Percentiles rank a stretch among this genome's conserved stretches.
These are phyloP conservation scores for Glaucidium brasilianum DNA, from an alignment of 2,113 vertebrate genomes.

Conservation along the genomic window DNA sequence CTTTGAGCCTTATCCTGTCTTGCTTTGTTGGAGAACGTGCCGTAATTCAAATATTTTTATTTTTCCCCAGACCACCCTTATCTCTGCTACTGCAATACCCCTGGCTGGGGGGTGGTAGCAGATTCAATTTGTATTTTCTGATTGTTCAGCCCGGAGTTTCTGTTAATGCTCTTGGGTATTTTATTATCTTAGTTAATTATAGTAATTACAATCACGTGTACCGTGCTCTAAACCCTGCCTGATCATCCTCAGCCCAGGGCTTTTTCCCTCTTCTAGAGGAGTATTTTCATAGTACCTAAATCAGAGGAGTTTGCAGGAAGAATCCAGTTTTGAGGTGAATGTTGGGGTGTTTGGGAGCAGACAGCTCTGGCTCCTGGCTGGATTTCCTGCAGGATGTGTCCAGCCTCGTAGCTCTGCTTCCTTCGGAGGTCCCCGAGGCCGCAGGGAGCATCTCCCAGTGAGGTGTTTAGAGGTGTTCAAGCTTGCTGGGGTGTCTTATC, in stretches of 20 bases:
- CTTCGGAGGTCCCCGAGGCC: accelerated
- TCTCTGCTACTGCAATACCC: accelerated
- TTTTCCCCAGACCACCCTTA: neutral
- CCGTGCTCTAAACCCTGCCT: neutral
- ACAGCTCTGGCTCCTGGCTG: neutral
- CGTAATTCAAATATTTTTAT: accelerated
- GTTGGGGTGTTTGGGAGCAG: neutral
- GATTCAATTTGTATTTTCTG: neutral
- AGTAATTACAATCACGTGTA: no score
- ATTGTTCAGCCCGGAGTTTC: neutral
- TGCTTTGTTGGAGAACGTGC: neutral
- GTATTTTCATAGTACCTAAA: neutral
- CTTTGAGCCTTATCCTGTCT: accelerated
- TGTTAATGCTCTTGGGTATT: neutral
- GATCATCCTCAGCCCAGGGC: no score
- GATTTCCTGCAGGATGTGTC: neutral
- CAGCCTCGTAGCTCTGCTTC: accelerated
- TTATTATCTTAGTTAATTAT: neutral
- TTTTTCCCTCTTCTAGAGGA: no score
- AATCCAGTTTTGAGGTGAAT: neutral
- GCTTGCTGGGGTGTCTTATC: neutral
- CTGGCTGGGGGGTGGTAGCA: neutral
- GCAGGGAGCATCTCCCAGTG: accelerated
- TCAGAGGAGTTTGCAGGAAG: neutral
- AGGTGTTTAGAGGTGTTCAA: accelerated